Evolutionary conservation across 1,140 invertebrate genomes (phyloP), one percentile per base, ranked within the genome.

Genomic region (Drosophila sulfurigaster): DNA sequence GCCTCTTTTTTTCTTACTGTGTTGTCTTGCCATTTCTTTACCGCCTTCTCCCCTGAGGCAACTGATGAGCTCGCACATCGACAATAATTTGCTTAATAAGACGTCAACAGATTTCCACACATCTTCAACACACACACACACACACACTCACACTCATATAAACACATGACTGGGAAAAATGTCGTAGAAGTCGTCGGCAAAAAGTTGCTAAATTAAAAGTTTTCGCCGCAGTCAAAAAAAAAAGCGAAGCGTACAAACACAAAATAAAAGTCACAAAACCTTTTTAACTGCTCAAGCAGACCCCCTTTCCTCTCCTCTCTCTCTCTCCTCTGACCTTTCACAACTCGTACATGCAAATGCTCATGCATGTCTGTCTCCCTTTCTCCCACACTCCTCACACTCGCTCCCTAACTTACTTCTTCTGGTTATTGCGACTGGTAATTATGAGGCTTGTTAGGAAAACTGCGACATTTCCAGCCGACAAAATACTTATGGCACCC

Each of bases 201-300:
- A 74, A 74, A 74, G 48, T 74, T 69, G 71, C 49, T 46, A 74
- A 74, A 74, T 74, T 73, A 74, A 74, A 74, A 74, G 65, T 74
- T 74, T 74, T 56, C 20, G 65, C 65, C 67, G 71, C 38, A 54
- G 56, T n/a, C 62, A 11, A 48, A 52, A 60, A 59, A 46, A 30
- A 13, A 13, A 35, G 30, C 30, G 30, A 6, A 8, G n/a, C 3
- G 32, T 43, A 51, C 16, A 51, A 48, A 7, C 11, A 48, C n/a
- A 28, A 72, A 69, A 62, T 62, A 62, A 74, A 74, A 69, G 71
- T 74, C 71, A 69, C 56, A 49, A 62, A 54, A 74, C 69, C 30
- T 68, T 74, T 48, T 74, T 48, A 70, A 70, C 59, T 70, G 58
- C 58, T 63, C 46, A 54, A 38, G 30, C 30, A 48, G 28, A 8